Conservation (phyloP, 2,113 vertebrate genomes). For the Notothenia rossii region DNA sequence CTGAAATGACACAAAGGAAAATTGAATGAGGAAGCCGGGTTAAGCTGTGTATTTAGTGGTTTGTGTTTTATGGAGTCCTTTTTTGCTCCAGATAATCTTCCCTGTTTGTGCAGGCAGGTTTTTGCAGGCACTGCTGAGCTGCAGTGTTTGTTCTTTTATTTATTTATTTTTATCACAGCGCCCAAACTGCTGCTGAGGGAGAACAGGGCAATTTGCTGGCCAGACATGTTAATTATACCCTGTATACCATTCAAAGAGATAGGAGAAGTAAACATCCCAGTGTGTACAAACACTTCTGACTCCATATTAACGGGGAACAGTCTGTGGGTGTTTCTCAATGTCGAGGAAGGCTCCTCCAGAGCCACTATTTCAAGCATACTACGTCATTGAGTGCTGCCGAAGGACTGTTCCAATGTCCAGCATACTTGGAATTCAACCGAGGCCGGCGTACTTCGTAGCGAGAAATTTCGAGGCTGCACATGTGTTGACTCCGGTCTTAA, state of each 20-base stretch:
- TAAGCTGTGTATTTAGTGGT: slow-evolving; percentile 44
- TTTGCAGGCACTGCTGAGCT: slow-evolving; percentile 17
- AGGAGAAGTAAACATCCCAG: slow-evolving; percentile 31
- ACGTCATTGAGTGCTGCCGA: no score
- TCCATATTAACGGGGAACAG: slow-evolving; percentile 26
- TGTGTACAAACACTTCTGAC: slow-evolving; percentile 47
- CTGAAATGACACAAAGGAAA: slow-evolving; percentile 49
- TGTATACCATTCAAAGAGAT: slow-evolving; percentile 54
- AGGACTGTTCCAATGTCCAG: no score
- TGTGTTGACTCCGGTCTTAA: no score
- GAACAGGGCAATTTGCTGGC: slow-evolving; percentile 62
- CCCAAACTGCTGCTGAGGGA: slow-evolving; percentile 56
- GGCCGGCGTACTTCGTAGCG: no score
- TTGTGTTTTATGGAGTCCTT: slow-evolving; percentile 52
- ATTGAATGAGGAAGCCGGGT: slow-evolving; percentile 39
- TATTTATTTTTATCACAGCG: slow-evolving; percentile 24
- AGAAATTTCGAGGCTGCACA: no score
- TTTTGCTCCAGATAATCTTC: slow-evolving; percentile 44
- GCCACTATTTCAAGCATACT: no score
- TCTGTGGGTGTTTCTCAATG: not conserved
- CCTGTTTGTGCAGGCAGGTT: slow-evolving; percentile 34
- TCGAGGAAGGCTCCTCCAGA: no score
- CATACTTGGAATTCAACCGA: no score
- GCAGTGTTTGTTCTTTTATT: slow-evolving; percentile 56
- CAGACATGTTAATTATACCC: slow-evolving; percentile 70